Evolutionary conservation across 1,140 invertebrate species (phyloP).

Genomic region (Drosophila micromelanica): DNA sequence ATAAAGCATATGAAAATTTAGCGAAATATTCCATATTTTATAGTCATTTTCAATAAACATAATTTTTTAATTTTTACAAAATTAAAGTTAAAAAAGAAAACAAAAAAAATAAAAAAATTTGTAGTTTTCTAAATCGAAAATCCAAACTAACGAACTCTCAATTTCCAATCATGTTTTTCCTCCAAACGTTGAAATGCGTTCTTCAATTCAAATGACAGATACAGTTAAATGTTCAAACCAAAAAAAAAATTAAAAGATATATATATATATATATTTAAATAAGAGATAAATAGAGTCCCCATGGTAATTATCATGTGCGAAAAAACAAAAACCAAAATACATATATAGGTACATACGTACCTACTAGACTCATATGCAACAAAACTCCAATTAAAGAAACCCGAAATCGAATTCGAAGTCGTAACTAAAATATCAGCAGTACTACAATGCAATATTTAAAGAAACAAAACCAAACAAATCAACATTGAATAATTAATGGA

Average conservation of each 20-base stretch:
- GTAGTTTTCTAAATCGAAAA: constrained; percentile 69
- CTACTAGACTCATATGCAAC: constrained; percentile 52
- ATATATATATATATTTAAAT: constrained; percentile 40
- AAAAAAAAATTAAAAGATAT: constrained; percentile 4
- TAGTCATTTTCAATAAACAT: constrained; percentile 80
- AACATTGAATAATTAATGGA: constrained; percentile 63
- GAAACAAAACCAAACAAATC: constrained; percentile 50
- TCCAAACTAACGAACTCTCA: too few relatives aligned
- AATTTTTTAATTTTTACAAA: constrained; percentile 83
- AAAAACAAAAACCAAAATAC: constrained; percentile 15
- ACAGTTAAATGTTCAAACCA: too few relatives aligned
- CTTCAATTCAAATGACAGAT: too few relatives aligned
- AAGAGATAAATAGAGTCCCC: constrained; percentile 52
- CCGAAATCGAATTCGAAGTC: constrained; percentile 29
- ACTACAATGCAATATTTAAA: constrained; percentile 66
- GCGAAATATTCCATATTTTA: constrained; percentile 81
- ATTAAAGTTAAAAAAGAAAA: constrained; percentile 61
- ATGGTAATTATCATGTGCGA: constrained; percentile 32
- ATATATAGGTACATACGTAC: constrained; percentile 51
- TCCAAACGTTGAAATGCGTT: too few relatives aligned
- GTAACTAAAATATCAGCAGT: constrained; percentile 70
- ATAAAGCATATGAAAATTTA: constrained; percentile 67
- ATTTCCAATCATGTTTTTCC: too few relatives aligned
- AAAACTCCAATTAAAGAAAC: constrained; percentile 30
- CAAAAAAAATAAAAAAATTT: constrained; percentile 58